These are phyloP conservation scores for Ictalurus furcatus DNA, from an alignment of 2,113 vertebrate species.

Conservation along the genomic window DNA sequence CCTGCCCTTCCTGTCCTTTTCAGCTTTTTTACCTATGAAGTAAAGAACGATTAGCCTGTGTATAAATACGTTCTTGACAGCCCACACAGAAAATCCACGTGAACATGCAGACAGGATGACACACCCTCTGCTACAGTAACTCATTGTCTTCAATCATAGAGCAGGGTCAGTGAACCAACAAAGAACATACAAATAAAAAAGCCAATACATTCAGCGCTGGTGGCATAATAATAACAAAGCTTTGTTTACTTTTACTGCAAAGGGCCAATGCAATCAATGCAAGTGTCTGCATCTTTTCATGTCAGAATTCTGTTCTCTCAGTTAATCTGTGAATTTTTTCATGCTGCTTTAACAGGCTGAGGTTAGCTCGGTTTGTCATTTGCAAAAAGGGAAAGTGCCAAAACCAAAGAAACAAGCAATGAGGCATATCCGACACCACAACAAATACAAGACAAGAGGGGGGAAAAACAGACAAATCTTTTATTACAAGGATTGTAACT, in stretches of 20 bases:
- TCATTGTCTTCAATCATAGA: conserved; percentile 1
- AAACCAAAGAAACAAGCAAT: conserved; percentile 17
- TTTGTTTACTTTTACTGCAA: conserved; percentile 26
- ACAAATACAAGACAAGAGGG: neutral
- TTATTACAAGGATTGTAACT: conserved; percentile 63
- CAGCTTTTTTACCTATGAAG: neutral
- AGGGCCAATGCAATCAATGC: neutral
- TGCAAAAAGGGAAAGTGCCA: conserved; percentile 43
- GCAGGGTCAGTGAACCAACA: conserved; percentile 6
- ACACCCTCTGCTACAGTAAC: conserved; percentile 4
- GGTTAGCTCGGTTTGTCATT: conserved; percentile 55
- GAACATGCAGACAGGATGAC: neutral
- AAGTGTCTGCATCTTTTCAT: conserved; percentile 5
- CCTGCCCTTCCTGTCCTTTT: conserved; percentile 17
- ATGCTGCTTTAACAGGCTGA: conserved; percentile 13
- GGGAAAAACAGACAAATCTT: conserved; percentile 54
- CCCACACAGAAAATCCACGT: neutral
- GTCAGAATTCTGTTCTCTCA: neutral
- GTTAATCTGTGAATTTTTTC: conserved; percentile 29
- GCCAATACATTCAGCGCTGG: neutral
- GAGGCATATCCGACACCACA: neutral
- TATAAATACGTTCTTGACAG: neutral
- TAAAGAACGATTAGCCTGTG: neutral
- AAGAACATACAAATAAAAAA: neutral
- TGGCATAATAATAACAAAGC: conserved; percentile 15